These are phyloP conservation scores for Polypedilum vanderplanki DNA, from an alignment of 1,140 invertebrate species.

Conservation along the genomic window DNA sequence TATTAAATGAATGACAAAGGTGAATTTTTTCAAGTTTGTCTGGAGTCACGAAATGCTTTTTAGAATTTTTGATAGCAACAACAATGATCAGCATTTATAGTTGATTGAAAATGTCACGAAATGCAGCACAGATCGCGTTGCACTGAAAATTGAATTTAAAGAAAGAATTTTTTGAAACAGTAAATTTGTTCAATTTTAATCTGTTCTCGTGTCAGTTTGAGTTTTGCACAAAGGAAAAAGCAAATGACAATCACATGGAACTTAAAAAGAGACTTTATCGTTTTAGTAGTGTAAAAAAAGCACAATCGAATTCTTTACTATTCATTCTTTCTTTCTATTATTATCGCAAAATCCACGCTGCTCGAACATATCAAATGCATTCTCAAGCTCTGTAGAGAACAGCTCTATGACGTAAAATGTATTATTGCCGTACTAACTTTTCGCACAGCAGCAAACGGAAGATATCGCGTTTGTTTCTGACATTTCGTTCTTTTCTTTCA, in stretches of 20 bases:
- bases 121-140: background rate
- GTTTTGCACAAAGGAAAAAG: too few species aligned
- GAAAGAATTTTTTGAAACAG: background rate
- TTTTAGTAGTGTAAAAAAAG: background rate
- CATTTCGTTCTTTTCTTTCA: background rate
- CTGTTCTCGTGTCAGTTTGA: background rate
- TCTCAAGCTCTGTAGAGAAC: background rate
- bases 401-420: slow-evolving; percentile 23
- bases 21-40: too few species aligned
- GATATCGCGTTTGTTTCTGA: background rate
- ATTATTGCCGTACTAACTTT: background rate
- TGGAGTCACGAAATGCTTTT: too few species aligned
- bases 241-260: too few species aligned
- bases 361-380: slow-evolving; percentile 22
- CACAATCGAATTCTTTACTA: background rate
- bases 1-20: too few species aligned
- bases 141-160: too few species aligned
- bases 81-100: background rate
- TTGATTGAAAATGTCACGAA: background rate
- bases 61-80: too few species aligned
- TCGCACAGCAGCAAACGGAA: too few species aligned
- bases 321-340: background rate
- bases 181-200: background rate
- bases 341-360: too few species aligned
- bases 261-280: background rate